Evolutionary conservation across 2,888 invertebrate genomes (phyloP), one percentile per base, ranked within the genome.

Genomic region (Cheilosia soror): DNA sequence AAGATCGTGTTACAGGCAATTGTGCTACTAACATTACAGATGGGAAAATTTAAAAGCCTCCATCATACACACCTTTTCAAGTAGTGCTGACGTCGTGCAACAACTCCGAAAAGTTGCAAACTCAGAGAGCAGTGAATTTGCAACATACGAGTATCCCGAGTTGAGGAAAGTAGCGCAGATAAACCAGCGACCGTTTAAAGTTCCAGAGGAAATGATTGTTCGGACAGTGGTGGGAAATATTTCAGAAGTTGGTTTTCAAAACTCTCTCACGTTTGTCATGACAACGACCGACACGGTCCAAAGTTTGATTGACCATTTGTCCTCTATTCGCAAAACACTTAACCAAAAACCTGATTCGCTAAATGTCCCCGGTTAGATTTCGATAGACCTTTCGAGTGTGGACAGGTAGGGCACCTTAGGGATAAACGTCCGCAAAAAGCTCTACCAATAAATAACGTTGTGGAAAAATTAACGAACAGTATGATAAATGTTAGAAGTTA

Each of bases 141-240:
- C n/a, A n/a, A n/a, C n/a, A n/a, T n/a, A n/a, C n/a, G n/a, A n/a
- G n/a, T n/a, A n/a, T n/a, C n/a, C n/a, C n/a, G n/a, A n/a, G n/a
- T n/a, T n/a, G n/a, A n/a, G n/a, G n/a, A n/a, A n/a, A n/a, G n/a
- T n/a, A n/a, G n/a, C n/a, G n/a, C n/a, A n/a, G n/a, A n/a, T n/a
- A n/a, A n/a, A n/a, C n/a, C n/a, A 58, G 15, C 53, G 71, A 2
- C 78, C 78, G 40, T 71, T 78, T 27, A 63, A 78, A 42, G 55
- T 63, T 11, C 63, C 63, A 2, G 69, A 71, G 55, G 47, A 71
- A n/a, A 77, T 62, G 31, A 78, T 62, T 15, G 51, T 78, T 1
- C 31, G 42, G 31, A 69, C 62, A 5, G 60, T 57, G 11, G 33
- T 58, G 5, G 63, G 63, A 25, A 42, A 42, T 5, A 63, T 63